Evolutionary conservation across 2,888 invertebrate species (phyloP).

Genomic region (Apamea crenata): DNA sequence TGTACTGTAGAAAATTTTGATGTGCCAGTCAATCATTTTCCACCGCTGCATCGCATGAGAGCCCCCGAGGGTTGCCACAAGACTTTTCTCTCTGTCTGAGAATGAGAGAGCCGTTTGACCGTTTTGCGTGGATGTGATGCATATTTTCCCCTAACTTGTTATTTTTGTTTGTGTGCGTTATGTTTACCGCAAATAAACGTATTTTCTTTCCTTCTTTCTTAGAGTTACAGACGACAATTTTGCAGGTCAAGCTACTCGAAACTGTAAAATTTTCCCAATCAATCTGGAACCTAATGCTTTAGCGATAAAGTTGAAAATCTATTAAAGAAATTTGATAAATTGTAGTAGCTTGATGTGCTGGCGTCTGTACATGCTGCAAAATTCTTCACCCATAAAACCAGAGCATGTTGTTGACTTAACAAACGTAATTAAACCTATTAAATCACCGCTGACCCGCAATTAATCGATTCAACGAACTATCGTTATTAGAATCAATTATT

Average conservation of each 20-base stretch:
- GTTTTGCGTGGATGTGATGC: no score
- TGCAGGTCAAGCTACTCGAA: no score
- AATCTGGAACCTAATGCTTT: no score
- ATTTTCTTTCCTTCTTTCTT: no score
- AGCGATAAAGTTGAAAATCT: no score
- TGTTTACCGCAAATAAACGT: no score
- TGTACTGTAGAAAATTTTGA: neutral
- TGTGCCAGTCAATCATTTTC: neutral
- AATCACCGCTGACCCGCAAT: conserved; percentile 74
- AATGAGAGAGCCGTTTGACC: neutral
- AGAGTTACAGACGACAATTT: neutral
- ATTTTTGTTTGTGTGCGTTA: no score
- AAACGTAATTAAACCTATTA: conserved; percentile 64
- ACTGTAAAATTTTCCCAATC: no score
- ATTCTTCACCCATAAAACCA: conserved; percentile 38
- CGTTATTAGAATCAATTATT: conserved; percentile 82
- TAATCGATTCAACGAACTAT: conserved; percentile 82
- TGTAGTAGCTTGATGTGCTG: no score
- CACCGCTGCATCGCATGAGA: neutral
- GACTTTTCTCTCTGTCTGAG: neutral
- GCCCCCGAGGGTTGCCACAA: neutral
- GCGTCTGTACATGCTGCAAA: conserved; percentile 19
- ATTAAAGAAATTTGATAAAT: no score
- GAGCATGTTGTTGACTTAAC: conserved; percentile 31
- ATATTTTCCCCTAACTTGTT: no score